Evolutionary conservation across 2,797 vertebrate species (phyloP).

Genomic region (Syngnathus acus): DNA sequence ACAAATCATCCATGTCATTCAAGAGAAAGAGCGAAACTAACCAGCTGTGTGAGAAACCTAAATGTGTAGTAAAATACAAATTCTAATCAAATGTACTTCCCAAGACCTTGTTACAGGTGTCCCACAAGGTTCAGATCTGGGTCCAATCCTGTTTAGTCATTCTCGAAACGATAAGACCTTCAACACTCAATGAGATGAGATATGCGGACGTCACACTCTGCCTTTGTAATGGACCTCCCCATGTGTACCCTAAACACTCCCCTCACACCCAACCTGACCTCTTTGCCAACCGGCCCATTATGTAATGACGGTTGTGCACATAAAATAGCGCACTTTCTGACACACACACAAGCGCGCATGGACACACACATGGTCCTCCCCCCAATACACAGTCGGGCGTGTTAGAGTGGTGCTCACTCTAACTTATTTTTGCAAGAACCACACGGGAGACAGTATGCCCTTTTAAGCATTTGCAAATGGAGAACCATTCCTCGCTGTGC

Average conservation of each 20-base stretch:
- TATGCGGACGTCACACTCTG: not conserved
- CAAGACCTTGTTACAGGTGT: too few relatives aligned
- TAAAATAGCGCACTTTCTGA: slow-evolving; percentile 40
- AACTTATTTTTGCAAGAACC: too few relatives aligned
- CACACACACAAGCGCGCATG: slow-evolving; percentile 13
- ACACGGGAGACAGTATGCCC: too few relatives aligned
- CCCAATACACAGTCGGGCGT: slow-evolving; percentile 4
- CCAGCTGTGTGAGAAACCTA: not conserved
- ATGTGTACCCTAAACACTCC: slow-evolving; percentile 5
- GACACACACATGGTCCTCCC: slow-evolving; percentile 4
- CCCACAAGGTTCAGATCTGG: too few relatives aligned
- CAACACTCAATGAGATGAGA: not conserved
- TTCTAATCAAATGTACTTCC: too few relatives aligned
- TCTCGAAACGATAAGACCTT: too few relatives aligned
- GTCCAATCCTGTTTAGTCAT: too few relatives aligned
- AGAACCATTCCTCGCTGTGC: too few relatives aligned
- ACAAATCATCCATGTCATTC: not conserved
- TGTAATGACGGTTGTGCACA: slow-evolving; percentile 49
- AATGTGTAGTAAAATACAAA: not conserved
- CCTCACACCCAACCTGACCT: not conserved
- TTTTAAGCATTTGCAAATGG: too few relatives aligned
- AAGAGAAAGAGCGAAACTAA: not conserved
- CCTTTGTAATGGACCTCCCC: slow-evolving; percentile 21
- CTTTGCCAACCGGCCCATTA: slow-evolving; percentile 36
- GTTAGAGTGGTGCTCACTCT: too few relatives aligned